phyloP scores from a whole-genome alignment of 92 coral and sea anemone species.

The Parazoanthus atlanticus region DNA sequence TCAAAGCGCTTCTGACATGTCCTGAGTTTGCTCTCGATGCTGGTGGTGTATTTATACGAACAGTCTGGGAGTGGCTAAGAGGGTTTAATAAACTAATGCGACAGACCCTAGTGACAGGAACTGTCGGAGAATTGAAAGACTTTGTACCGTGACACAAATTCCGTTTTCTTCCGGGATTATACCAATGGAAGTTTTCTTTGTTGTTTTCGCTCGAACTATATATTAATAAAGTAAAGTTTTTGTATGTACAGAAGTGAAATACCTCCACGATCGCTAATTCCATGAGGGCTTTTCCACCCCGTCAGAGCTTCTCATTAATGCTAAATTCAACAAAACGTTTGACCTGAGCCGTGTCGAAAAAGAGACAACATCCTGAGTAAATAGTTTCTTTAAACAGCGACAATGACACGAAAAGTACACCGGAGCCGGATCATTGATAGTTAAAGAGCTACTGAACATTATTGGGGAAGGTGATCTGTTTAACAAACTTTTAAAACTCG shows the following conservation, averaged over 20 bases:
- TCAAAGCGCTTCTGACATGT: conserved; percentile 17
- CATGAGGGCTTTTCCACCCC: not conserved
- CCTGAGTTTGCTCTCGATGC: conserved; percentile 10
- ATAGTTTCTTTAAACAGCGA: conserved; percentile 5
- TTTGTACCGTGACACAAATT: conserved; percentile 37
- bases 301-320: not conserved
- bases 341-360: conserved; percentile 17
- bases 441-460: conserved; percentile 20
- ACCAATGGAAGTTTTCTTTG: conserved; percentile 18
- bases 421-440: conserved; percentile 36
- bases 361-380: not conserved
- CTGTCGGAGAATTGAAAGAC: conserved; percentile 40
- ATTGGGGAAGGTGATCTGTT: conserved; percentile 10
- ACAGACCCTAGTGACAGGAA: conserved; percentile 23
- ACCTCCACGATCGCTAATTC: conserved; percentile 26
- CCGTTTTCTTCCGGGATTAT: conserved; percentile 44
- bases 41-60: conserved; percentile 50
- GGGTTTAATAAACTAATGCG: conserved; percentile 5
- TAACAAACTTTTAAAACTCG: conserved; percentile 20
- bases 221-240: conserved; percentile 14
- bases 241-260: conserved; percentile 7
- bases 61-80: conserved; percentile 72
- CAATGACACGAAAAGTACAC: not conserved
- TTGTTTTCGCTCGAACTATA: not conserved
- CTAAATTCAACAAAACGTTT: conserved; percentile 19